Percentiles rank a stretch among this genome's conserved stretches.
Conservation (phyloP, 2,888 invertebrate species). For the Carpatolechia fugitivella region DNA sequence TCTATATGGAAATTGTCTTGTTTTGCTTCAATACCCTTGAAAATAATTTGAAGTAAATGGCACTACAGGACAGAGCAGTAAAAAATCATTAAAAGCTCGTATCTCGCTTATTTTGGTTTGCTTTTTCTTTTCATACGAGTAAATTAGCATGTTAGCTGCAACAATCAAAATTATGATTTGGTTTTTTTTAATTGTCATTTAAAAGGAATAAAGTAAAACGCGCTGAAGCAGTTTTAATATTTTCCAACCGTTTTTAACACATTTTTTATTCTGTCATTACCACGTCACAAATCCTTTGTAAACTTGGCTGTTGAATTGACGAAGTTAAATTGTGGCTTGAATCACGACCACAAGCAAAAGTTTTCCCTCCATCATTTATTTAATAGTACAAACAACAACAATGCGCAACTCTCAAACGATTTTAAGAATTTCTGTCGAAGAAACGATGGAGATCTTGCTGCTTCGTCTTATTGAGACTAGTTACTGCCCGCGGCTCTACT, state of each 20-base stretch:
- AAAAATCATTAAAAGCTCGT: no score
- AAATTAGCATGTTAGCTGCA: no score
- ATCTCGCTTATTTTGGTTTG: no score
- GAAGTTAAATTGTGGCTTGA: slow-evolving; percentile 22
- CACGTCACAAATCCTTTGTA: slow-evolving; percentile 20
- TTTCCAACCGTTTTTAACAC: background rate
- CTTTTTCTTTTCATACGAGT: no score
- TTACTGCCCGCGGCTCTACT: background rate
- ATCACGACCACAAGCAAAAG: slow-evolving; percentile 25
- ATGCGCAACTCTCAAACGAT: slow-evolving; percentile 56
- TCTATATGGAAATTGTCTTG: no score
- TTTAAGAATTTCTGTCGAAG: slow-evolving; percentile 31
- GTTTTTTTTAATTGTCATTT: no score
- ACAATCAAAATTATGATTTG: no score
- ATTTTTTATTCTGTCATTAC: slow-evolving; percentile 13
- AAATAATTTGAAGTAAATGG: no score
- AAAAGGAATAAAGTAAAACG: no score
- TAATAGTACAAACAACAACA: slow-evolving; percentile 46
- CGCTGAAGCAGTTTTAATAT: background rate
- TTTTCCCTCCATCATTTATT: slow-evolving; percentile 32
- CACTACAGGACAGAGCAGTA: no score
- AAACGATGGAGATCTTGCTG: slow-evolving; percentile 52
- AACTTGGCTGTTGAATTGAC: slow-evolving; percentile 17
- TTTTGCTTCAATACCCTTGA: no score
- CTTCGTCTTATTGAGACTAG: slow-evolving; percentile 58